Conservation (phyloP, 2,888 invertebrate species). For the Tineola bisselliella region DNA sequence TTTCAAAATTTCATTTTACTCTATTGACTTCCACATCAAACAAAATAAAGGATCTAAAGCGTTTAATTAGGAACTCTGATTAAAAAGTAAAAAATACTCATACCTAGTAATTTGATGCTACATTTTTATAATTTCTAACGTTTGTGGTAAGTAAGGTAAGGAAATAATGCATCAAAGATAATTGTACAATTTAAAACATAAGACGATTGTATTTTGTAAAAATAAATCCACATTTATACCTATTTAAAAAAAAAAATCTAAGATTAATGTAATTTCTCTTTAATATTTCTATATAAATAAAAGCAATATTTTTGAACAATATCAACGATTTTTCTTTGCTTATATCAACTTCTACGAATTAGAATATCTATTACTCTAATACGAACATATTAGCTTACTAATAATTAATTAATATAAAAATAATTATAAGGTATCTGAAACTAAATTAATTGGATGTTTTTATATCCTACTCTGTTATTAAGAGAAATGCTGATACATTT, state of each 20-base stretch:
- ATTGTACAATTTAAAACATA: no score
- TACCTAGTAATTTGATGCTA: no score
- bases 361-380: not conserved
- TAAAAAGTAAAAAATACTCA: constrained; percentile 12
- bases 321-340: no score
- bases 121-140: no score
- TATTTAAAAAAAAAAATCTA: no score
- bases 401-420: not conserved
- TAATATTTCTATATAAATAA: no score
- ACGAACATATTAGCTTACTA: not conserved
- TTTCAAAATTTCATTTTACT: constrained; percentile 41
- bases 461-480: not conserved
- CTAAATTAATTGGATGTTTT: not conserved
- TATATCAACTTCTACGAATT: not conserved
- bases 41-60: constrained; percentile 33
- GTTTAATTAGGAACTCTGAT: constrained; percentile 42
- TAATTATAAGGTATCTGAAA: not conserved
- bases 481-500: not conserved
- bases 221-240: no score
- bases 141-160: no score
- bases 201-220: no score
- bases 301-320: no score
- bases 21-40: constrained; percentile 37
- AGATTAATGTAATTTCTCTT: no score
- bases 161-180: no score